Percentiles rank a stretch among this genome's conserved stretches.
Evolutionary conservation across 2,888 invertebrate genomes (phyloP).

Genomic region (Schizotus pectinicornis): DNA sequence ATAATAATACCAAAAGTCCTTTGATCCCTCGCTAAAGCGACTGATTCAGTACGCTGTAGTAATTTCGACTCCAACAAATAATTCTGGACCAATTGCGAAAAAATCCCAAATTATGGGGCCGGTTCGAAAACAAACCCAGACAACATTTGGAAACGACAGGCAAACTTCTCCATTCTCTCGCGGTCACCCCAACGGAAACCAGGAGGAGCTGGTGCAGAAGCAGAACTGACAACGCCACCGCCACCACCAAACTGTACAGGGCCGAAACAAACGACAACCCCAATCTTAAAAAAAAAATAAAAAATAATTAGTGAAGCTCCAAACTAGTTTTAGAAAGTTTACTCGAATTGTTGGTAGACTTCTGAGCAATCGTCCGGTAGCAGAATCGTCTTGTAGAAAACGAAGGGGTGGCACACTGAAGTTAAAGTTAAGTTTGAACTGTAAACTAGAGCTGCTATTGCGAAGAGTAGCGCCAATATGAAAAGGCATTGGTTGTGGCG

Average conservation of each 20-base stretch:
- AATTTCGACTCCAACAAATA: constrained; percentile 37
- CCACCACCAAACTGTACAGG: constrained; percentile 46
- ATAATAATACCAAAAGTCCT: too few species aligned
- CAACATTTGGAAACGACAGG: constrained; percentile 44
- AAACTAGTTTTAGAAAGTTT: constrained; percentile 53
- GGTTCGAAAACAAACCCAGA: constrained; percentile 42
- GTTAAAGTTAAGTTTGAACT: constrained; percentile 84
- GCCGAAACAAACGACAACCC: constrained; percentile 50
- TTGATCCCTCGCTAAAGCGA: too few species aligned
- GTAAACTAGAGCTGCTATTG: constrained; percentile 70
- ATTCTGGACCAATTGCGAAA: constrained; percentile 48
- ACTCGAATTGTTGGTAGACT: constrained; percentile 81
- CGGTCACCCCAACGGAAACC: constrained; percentile 60
- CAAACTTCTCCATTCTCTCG: constrained; percentile 59
- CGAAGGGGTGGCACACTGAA: constrained; percentile 84
- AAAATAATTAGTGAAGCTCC: not conserved
- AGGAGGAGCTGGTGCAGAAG: constrained; percentile 52
- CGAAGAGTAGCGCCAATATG: constrained; percentile 70
- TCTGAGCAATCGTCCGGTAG: constrained; percentile 85
- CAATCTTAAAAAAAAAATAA: constrained; percentile 41
- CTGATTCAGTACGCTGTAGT: not conserved
- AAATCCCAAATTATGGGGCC: constrained; percentile 47
- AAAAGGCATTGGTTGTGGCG: constrained; percentile 80
- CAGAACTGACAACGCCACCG: constrained; percentile 42
- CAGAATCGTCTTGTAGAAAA: constrained; percentile 70